Evolutionary conservation across 1,140 invertebrate genomes (phyloP).

Genomic region (Philaenus spumarius): DNA sequence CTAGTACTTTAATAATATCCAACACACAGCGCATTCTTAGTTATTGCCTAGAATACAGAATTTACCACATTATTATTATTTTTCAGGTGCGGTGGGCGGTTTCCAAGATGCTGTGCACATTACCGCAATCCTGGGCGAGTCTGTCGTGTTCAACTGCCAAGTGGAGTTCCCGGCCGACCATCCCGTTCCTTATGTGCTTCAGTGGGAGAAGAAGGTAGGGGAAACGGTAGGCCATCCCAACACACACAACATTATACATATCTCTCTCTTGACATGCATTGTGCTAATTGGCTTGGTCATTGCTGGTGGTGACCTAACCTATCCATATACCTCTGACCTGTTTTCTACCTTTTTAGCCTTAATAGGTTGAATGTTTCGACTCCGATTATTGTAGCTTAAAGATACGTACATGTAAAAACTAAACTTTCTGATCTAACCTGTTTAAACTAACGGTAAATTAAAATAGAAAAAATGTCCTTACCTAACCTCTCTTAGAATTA

Average conservation of each 20-base stretch:
- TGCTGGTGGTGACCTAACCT: background rate
- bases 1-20: background rate
- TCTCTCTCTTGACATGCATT: slow-evolving; percentile 27
- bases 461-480: too few relatives aligned
- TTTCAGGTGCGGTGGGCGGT: slow-evolving; percentile 41
- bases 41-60: slow-evolving; percentile 16
- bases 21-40: background rate
- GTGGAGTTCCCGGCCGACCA: slow-evolving; percentile 92
- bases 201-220: slow-evolving; percentile 98
- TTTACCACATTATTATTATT: too few relatives aligned
- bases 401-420: too few relatives aligned
- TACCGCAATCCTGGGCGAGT: slow-evolving; percentile 91
- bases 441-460: too few relatives aligned
- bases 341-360: too few relatives aligned
- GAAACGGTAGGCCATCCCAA: slow-evolving; percentile 62
- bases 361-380: too few relatives aligned
- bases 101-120: slow-evolving; percentile 90
- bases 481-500: too few relatives aligned
- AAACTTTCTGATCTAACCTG: too few relatives aligned
- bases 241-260: slow-evolving; percentile 21
- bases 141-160: slow-evolving; percentile 93
- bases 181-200: slow-evolving; percentile 91
- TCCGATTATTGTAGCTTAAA: too few relatives aligned
- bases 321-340: too few relatives aligned
- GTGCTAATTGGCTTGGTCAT: background rate